Evolutionary conservation across 2,113 vertebrate species (phyloP).

Genomic region (Cheirogaleus medius): DNA sequence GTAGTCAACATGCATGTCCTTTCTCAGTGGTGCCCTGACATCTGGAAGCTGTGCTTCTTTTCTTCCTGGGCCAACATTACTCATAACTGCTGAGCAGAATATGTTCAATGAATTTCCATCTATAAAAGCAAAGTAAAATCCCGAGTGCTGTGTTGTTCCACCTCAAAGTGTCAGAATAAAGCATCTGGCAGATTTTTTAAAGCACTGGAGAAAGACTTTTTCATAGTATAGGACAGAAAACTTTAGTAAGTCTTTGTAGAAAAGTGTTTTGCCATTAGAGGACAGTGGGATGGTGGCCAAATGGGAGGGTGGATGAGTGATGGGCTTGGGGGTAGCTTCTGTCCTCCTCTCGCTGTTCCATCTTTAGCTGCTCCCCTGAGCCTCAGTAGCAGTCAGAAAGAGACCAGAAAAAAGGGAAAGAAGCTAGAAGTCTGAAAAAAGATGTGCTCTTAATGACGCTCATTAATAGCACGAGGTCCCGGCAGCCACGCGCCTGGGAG

Average conservation of each 20-base stretch:
- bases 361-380: neutral
- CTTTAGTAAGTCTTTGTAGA: neutral
- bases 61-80: slow-evolving; percentile 38
- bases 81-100: slow-evolving; percentile 45
- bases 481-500: too few species aligned
- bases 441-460: neutral
- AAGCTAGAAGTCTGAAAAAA: neutral
- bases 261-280: neutral
- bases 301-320: rapidly evolving
- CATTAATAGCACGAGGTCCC: neutral
- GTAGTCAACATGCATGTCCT: neutral
- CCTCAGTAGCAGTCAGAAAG: neutral
- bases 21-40: slow-evolving; percentile 48
- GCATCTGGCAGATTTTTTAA: slow-evolving; percentile 1
- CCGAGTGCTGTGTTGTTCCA: neutral
- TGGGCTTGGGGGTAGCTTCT: neutral
- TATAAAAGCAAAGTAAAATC: slow-evolving; percentile 47
- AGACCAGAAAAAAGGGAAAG: neutral
- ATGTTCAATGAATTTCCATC: slow-evolving; percentile 40
- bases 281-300: neutral
- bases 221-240: neutral
- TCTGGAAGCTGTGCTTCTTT: slow-evolving; percentile 5
- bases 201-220: neutral
- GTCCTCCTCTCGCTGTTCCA: too few species aligned
- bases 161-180: slow-evolving; percentile 43